Conservation (phyloP, 37 sponge, comb jelly and placozoan genomes). For the Theonella swinhoei region DNA sequence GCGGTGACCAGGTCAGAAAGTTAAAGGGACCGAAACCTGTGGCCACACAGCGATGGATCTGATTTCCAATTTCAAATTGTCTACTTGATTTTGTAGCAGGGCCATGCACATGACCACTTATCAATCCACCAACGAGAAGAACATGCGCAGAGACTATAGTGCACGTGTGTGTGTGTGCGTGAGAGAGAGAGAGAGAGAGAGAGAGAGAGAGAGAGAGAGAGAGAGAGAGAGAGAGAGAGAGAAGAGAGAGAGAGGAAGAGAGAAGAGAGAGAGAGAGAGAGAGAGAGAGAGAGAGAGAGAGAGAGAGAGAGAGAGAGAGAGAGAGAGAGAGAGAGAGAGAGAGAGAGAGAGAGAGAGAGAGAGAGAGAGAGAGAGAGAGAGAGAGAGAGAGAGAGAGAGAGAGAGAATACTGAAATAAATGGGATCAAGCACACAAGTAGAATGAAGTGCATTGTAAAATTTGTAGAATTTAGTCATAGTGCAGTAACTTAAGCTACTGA, state of each 20-base stretch:
- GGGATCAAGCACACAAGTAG: neutral
- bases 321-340: neutral
- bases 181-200: conserved; percentile 8
- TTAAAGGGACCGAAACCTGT: no score
- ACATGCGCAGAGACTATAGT: no score
- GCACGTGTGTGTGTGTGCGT: no score
- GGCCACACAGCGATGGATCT: no score
- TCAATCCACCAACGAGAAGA: no score
- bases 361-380: neutral
- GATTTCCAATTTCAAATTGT: no score
- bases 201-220: neutral
- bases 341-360: neutral
- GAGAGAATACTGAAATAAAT: neutral
- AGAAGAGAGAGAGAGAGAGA: conserved; percentile 8
- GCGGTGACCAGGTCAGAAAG: no score
- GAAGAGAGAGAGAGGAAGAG: neutral
- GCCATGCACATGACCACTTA: no score
- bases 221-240: conserved; percentile 3
- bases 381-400: neutral
- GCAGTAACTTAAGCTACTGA: no score
- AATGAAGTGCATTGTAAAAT: no score
- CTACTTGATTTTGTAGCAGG: no score
- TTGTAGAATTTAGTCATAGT: no score
- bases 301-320: neutral
- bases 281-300: conserved; percentile 4